Evolutionary conservation across 2,888 invertebrate genomes (phyloP), one percentile per base, ranked within the genome.

Genomic region (Mythimna lalbum): DNA sequence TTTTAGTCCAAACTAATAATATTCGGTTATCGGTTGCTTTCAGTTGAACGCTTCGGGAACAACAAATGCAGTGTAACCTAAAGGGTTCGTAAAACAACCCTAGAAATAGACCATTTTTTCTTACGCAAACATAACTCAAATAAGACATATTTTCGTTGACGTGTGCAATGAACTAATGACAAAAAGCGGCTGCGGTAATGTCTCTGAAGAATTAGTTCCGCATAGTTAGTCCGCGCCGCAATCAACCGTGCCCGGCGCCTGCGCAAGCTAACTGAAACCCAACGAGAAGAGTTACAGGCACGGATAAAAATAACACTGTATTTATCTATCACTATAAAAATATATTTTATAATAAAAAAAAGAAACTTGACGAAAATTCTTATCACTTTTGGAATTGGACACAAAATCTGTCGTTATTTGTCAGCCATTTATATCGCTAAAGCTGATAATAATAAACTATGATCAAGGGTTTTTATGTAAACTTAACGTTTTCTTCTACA

Each of bases 151-250:
- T 87, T 88, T 81, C 77, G 87, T 86, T 88, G 90, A 91, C 86
- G 87, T 85, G 87, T 88, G 91, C 85, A 88, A 88, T 90, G 87
- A 57, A 89, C 79, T 86, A 88, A 89, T 90, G 88, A 89, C 76
- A 91, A 91, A 91, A 89, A 87, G 90, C 90, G 90, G 89, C 88
- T 84, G 88, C 88, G 90, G 86, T 83, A 85, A 87, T 88, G 88
- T 84, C 85, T 87, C 87, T 87, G 86, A 85, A 83, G 88, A 93
- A 95, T 95, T 95, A 95, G 96, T 95, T 95, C 93, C 95, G 92
- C 90, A 86, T 93, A 90, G 94, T 96, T 95, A 93, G 88, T 85
- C 83, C 79, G 85, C 84, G 86, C 81, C 74, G 89, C 89, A 91
- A 92, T 92, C 86, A 89, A 85, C 88, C 92, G 88, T 87, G 78